A percentile compares a stretch with the other conserved stretches of the same genome.
Conservation (phyloP, 64 coral and sea anemone genomes). For the Trachythela sp. region DNA sequence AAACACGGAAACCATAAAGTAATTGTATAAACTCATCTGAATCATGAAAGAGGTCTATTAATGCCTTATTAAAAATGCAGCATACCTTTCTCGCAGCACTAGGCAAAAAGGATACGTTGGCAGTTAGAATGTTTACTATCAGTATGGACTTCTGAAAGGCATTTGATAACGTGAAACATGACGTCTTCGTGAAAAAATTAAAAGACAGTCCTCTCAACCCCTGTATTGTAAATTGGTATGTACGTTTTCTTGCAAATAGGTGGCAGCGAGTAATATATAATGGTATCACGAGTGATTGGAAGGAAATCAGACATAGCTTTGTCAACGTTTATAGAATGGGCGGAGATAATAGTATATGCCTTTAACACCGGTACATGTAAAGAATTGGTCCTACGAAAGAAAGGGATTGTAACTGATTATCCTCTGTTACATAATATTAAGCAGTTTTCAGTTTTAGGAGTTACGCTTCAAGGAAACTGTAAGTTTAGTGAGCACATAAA, state of each 20-base stretch:
- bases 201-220: neutral
- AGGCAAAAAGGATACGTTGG: neutral
- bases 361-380: no score
- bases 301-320: neutral
- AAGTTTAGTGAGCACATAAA: no score
- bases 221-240: neutral
- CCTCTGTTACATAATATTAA: no score
- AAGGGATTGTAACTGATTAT: no score
- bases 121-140: neutral
- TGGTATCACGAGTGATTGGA: neutral
- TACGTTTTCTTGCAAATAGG: neutral
- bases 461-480: no score
- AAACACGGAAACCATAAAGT: no score
- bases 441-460: no score
- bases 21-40: no score
- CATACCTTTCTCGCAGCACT: neutral
- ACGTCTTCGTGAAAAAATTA: neutral
- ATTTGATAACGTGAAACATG: neutral
- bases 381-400: no score
- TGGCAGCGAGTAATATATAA: neutral
- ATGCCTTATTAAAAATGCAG: neutral
- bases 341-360: neutral
- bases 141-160: neutral
- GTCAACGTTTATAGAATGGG: no score
- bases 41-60: no score